Base-by-base conservation (phyloP, 2,888 invertebrate species). In the Agonopterix heracliana region DNA sequence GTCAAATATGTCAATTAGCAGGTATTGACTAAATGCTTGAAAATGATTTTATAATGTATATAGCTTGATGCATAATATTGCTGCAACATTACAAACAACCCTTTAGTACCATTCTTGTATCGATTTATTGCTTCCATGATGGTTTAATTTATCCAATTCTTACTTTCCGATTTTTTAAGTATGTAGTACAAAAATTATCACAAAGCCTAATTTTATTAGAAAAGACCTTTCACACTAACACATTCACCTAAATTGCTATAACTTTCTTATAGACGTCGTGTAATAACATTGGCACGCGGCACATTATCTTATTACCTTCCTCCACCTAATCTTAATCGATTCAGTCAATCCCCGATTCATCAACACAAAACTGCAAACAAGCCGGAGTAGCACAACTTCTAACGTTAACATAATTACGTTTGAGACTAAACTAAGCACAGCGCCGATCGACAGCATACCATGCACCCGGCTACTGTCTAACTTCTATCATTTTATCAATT, bases 401-500 rank as follows among this genome's bases (percentile, higher is more conserved):
- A 72, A 71, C 67, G 72, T 68, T 63, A 68, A 55, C 64, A 68
- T 74, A 72, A 75, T 77, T 77, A 79, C 68, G 80, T 85, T 81
- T 81, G 85, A 83, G 83, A 86, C 85, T 84, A 78, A 76, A 73
- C 78, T 79, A 83, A 81, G 80, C 85, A 78, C 78, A 79, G 82
- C 78, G 79, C 81, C 75, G 61, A 74, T 72, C 69, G 68, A 70
- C 75, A 68, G 65, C 44, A 71, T 67, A 75, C 69, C 68, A 68
- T 68, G 71, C 76, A 72, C 70, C 66, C 74, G 67, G 71, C 70
- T 63, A 64, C 58, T 52, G 60, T 61, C 65, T 75, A 71, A 74
- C 26, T 13, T 34, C 68, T 70, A 68, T 64, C 68, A 26, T 68
- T 68, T 73, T 64, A 69, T 69, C 68, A 62, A 68, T 69, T 74